Percentiles rank a stretch among this genome's conserved stretches.
These are phyloP conservation scores for Tenualosa thibaudeaui DNA, from an alignment of 2,797 vertebrate species.

Conservation along the genomic window DNA sequence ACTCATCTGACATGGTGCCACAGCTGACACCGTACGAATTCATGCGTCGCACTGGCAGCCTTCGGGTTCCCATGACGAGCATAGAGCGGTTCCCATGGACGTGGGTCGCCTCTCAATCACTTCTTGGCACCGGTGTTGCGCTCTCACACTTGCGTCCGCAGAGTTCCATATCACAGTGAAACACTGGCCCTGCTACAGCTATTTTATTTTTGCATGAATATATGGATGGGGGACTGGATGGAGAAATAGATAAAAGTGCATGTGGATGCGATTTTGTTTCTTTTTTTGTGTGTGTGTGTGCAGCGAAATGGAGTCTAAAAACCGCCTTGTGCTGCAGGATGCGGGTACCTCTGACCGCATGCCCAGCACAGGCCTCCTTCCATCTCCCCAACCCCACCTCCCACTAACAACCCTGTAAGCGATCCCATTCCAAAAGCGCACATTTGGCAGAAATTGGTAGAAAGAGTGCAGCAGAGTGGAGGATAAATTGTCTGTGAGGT, in stretches of 20 bases:
- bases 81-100: neutral
- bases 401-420: slow-evolving; percentile 47
- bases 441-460: slow-evolving; percentile 39
- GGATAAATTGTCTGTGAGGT: slow-evolving; percentile 10
- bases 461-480: neutral
- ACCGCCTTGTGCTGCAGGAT: neutral
- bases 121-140: neutral
- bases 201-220: neutral
- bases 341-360: neutral
- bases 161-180: neutral
- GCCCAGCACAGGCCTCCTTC: neutral
- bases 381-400: slow-evolving; percentile 43
- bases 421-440: slow-evolving; percentile 36
- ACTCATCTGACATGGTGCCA: neutral
- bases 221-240: neutral
- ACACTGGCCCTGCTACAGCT: neutral
- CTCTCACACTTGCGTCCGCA: neutral
- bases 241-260: neutral
- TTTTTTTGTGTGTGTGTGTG: too few species aligned
- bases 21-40: neutral
- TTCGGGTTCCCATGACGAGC: neutral
- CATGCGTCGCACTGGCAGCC: neutral
- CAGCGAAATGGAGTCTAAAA: neutral
- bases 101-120: neutral
- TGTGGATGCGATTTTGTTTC: neutral